A percentile compares a stretch with the other conserved stretches of the same genome.
These are phyloP conservation scores for Eumacrocentrus americanus DNA, from an alignment of 2,888 invertebrate genomes.

Conservation along the genomic window DNA sequence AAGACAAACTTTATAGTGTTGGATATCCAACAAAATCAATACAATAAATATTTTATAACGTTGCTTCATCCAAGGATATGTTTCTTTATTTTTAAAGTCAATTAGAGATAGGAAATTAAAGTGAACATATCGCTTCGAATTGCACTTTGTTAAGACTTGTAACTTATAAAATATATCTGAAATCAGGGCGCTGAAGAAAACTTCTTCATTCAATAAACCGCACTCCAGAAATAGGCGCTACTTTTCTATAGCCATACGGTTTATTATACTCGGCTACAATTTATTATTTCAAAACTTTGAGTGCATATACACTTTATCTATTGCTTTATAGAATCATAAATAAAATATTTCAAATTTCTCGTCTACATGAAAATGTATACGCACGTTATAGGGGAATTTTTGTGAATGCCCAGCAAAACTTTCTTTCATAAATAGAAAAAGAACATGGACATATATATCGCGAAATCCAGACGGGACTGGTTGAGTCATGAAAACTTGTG, in stretches of 20 bases:
- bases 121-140: too few species aligned
- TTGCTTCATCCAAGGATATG: too few species aligned
- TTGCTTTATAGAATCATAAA: neutral
- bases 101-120: too few species aligned
- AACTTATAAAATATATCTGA: neutral
- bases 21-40: too few species aligned
- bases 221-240: neutral
- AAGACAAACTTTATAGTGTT: too few species aligned
- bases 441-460: conserved; percentile 1
- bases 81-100: too few species aligned
- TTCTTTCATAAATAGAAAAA: conserved; percentile 13
- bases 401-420: neutral
- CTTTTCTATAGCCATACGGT: neutral
- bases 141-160: too few species aligned
- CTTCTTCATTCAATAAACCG: too few species aligned
- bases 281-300: neutral
- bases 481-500: neutral
- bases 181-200: neutral
- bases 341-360: too few species aligned
- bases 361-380: too few species aligned
- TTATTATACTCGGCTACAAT: neutral
- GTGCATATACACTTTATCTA: neutral
- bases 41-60: too few species aligned
- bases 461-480: neutral
- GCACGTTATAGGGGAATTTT: too few species aligned